Percentiles rank a stretch among this genome's conserved stretches.
These are phyloP conservation scores for Acrobasis repandana DNA, from an alignment of 2,888 invertebrate genomes.

Conservation along the genomic window DNA sequence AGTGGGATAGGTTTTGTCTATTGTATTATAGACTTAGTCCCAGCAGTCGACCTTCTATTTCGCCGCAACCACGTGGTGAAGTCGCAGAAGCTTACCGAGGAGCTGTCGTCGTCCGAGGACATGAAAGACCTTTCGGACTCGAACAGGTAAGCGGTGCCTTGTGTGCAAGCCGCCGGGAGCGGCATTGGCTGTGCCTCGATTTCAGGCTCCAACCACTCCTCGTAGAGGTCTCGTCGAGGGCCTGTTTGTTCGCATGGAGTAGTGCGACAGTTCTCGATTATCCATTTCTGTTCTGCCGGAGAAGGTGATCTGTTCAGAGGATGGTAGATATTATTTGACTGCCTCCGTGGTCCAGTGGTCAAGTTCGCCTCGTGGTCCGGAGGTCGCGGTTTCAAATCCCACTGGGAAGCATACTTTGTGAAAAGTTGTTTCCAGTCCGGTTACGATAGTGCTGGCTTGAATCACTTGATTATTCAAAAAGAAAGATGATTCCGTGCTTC, in stretches of 20 bases:
- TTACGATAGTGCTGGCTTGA: no score
- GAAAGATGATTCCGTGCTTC: no score
- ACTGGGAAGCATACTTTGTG: no score
- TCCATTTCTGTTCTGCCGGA: conserved; percentile 84
- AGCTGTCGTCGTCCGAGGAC: not conserved
- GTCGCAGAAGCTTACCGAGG: not conserved
- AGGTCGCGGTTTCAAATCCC: no score
- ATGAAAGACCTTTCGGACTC: not conserved
- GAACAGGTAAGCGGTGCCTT: not conserved
- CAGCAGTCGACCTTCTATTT: not conserved
- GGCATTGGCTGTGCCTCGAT: conserved; percentile 28
- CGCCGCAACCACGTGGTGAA: not conserved
- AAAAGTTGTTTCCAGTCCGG: no score
- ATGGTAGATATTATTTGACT: no score
- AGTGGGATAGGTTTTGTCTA: no score
- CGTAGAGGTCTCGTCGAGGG: conserved; percentile 76
- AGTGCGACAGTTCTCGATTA: conserved; percentile 84
- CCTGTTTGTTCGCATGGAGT: conserved; percentile 81
- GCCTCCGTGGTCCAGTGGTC: no score
- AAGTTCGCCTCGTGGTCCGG: no score
- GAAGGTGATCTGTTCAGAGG: conserved; percentile 66
- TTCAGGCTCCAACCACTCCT: conserved; percentile 68
- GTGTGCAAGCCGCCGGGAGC: conserved; percentile 10
- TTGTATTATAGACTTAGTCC: no score
- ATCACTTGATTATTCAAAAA: no score